These are phyloP conservation scores for Melangyna quadrimaculata DNA, from an alignment of 2,888 invertebrate genomes.

Conservation along the genomic window DNA sequence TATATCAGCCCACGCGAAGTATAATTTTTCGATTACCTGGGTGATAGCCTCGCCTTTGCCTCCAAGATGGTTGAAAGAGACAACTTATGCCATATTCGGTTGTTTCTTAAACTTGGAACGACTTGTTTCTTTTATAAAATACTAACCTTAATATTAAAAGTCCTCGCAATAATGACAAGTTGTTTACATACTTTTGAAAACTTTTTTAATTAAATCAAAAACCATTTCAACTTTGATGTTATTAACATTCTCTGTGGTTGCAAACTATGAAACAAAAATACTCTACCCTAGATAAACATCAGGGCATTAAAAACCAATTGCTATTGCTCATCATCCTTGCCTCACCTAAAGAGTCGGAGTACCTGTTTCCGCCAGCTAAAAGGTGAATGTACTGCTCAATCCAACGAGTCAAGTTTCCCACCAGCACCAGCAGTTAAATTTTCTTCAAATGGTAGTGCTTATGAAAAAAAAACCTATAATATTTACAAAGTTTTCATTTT, in stretches of 20 bases:
- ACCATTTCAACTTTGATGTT: neutral
- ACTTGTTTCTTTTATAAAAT: too few relatives aligned
- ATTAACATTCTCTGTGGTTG: neutral
- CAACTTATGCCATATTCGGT: too few relatives aligned
- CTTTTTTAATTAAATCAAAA: too few relatives aligned
- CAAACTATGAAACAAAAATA: neutral
- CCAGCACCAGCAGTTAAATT: conserved; percentile 1
- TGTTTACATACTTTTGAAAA: too few relatives aligned
- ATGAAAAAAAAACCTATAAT: neutral
- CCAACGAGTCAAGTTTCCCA: conserved; percentile 47
- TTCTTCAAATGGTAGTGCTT: conserved; percentile 19
- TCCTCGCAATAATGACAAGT: too few relatives aligned
- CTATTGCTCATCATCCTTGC: conserved; percentile 48
- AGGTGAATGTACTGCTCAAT: conserved; percentile 40
- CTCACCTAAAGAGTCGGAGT: neutral
- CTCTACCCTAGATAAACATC: conserved; percentile 12
- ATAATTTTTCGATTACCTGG: too few relatives aligned
- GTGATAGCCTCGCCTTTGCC: too few relatives aligned
- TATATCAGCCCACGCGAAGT: too few relatives aligned
- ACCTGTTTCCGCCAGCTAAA: conserved; percentile 16
- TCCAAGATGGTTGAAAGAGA: too few relatives aligned
- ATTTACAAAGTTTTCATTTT: conserved; percentile 64
- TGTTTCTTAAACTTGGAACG: too few relatives aligned
- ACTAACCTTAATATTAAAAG: too few relatives aligned
- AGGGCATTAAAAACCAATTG: conserved; percentile 6